Evolutionary conservation across 2,797 vertebrate species (phyloP).

Genomic region (Hyperoplus lanceolatus): DNA sequence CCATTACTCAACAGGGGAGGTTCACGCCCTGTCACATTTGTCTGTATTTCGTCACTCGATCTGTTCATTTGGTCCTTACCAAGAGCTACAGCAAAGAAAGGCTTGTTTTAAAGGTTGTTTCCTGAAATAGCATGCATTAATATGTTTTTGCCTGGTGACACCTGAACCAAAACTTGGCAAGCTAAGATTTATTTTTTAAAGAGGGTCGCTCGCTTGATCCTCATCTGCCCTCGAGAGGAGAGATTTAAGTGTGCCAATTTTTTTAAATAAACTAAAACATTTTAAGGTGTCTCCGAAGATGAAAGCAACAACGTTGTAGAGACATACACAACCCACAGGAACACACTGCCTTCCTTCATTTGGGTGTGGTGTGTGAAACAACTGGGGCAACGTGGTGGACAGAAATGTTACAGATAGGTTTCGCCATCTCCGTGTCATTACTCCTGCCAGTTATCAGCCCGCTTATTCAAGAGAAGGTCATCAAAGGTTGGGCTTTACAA

Average conservation of each 20-base stretch:
- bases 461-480: conserved; percentile 59
- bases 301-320: conserved; percentile 46
- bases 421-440: conserved; percentile 44
- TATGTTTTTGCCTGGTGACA: conserved; percentile 52
- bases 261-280: conserved; percentile 38
- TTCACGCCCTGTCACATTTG: conserved; percentile 74
- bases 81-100: conserved; percentile 33
- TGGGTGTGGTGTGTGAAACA: conserved; percentile 24
- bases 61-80: conserved; percentile 48
- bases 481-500: conserved; percentile 64
- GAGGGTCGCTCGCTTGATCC: conserved; percentile 28
- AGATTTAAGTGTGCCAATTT: conserved; percentile 37
- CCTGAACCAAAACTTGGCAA: conserved; percentile 23
- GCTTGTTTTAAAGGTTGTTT: conserved; percentile 39
- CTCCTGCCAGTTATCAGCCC: conserved; percentile 37
- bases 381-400: conserved; percentile 16
- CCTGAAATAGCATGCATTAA: conserved; percentile 49
- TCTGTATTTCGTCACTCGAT: conserved; percentile 61
- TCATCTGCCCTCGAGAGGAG: conserved; percentile 39
- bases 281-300: conserved; percentile 39
- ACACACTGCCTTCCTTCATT: conserved; percentile 9
- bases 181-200: conserved; percentile 29
- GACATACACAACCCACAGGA: conserved; percentile 8
- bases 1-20: conserved; percentile 82
- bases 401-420: conserved; percentile 40